Percentiles rank a stretch among this genome's conserved stretches.
Evolutionary conservation across 1,140 invertebrate species (phyloP).

Genomic region (Drosophila carrolli): DNA sequence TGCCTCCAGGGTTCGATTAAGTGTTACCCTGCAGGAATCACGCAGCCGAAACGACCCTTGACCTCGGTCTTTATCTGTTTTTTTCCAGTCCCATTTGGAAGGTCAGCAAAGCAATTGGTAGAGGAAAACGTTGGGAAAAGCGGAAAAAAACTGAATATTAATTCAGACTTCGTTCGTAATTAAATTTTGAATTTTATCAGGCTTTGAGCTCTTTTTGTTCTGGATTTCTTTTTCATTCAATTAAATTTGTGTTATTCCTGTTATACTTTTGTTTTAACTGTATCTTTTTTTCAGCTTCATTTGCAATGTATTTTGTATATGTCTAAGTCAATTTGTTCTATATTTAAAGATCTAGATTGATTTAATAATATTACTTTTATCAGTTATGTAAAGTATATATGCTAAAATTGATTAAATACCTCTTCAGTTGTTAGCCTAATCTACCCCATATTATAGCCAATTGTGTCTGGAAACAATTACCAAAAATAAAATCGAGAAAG

Average conservation of each 20-base stretch:
- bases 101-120: conserved; percentile 6
- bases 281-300: no score
- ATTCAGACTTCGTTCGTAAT: neutral
- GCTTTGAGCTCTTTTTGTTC: no score
- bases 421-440: neutral
- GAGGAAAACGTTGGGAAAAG: neutral
- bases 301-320: no score
- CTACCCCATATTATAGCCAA: neutral
- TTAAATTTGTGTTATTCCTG: no score
- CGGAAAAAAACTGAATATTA: no score
- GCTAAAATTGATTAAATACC: no score
- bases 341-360: no score
- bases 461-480: conserved; percentile 12
- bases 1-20: conserved; percentile 38
- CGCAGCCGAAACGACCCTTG: neutral
- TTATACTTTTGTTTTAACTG: no score
- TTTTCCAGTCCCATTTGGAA: neutral
- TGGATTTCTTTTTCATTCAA: no score
- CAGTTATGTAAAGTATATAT: no score
- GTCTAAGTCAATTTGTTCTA: no score
- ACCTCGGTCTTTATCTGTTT: neutral
- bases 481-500: conserved; percentile 14
- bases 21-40: conserved; percentile 29
- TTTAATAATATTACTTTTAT: no score
- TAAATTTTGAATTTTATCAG: neutral